Evolutionary conservation across 2,797 vertebrate species (phyloP).

Genomic region (Sparus aurata): DNA sequence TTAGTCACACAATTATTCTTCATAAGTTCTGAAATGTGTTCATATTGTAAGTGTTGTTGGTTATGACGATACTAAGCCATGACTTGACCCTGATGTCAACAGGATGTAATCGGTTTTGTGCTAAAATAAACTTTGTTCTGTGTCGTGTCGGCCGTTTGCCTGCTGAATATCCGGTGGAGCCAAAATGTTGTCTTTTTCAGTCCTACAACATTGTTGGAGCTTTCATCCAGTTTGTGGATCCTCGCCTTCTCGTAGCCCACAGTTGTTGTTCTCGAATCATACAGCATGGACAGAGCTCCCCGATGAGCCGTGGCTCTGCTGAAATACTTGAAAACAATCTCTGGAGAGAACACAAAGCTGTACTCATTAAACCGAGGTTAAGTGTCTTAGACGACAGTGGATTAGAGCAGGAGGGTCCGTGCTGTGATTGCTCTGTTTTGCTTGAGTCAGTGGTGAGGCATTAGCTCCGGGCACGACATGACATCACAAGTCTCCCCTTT

Average conservation of each 20-base stretch:
- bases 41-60: neutral
- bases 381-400: constrained; percentile 37
- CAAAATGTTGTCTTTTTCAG: neutral
- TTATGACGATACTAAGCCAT: neutral
- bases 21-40: neutral
- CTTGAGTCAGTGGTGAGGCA: constrained; percentile 36
- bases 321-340: constrained; percentile 27
- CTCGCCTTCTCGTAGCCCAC: neutral
- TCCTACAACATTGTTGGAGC: neutral
- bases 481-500: constrained; percentile 45
- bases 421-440: constrained; percentile 34
- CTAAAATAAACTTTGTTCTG: neutral
- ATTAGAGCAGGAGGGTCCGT: constrained; percentile 20
- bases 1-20: neutral
- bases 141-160: neutral
- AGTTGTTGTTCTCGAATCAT: constrained; percentile 15
- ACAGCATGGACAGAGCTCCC: constrained; percentile 20
- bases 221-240: neutral
- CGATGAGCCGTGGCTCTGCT: constrained; percentile 37
- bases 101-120: neutral
- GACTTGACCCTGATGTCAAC: neutral
- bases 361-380: constrained; percentile 50
- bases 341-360: constrained; percentile 33
- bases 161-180: neutral
- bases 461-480: constrained; percentile 47